Conservation (phyloP, 2,888 invertebrate genomes). For the Saturnia pavonia region DNA sequence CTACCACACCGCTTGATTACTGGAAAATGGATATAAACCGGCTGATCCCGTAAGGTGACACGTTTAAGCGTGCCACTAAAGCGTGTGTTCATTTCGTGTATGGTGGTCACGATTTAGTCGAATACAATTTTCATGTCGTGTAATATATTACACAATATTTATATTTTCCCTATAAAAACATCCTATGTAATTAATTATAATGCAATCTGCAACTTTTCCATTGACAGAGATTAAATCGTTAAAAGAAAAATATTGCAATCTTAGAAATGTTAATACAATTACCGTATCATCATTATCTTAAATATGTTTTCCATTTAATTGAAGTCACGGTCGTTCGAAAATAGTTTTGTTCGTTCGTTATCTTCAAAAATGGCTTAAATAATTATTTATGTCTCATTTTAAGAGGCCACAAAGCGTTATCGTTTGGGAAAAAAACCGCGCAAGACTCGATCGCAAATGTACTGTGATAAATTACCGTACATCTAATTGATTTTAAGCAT, state of each 20-base stretch:
- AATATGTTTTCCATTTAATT: slow-evolving; percentile 7
- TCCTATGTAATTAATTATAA: no score
- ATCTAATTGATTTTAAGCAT: background rate
- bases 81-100: no score
- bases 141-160: no score
- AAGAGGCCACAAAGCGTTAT: background rate
- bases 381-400: background rate
- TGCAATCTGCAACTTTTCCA: no score
- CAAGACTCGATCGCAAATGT: background rate
- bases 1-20: no score
- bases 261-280: background rate
- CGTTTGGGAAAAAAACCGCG: slow-evolving; percentile 1
- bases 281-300: background rate
- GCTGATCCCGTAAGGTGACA: no score
- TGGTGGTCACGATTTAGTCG: no score
- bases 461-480: background rate
- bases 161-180: no score
- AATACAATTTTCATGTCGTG: no score
- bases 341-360: slow-evolving; percentile 9
- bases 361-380: background rate
- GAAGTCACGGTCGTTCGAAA: background rate
- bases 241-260: background rate
- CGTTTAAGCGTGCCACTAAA: no score
- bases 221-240: no score
- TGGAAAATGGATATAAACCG: no score